These are phyloP conservation scores for Pemphredon lugubris DNA, from an alignment of 2,888 invertebrate species.

Conservation along the genomic window DNA sequence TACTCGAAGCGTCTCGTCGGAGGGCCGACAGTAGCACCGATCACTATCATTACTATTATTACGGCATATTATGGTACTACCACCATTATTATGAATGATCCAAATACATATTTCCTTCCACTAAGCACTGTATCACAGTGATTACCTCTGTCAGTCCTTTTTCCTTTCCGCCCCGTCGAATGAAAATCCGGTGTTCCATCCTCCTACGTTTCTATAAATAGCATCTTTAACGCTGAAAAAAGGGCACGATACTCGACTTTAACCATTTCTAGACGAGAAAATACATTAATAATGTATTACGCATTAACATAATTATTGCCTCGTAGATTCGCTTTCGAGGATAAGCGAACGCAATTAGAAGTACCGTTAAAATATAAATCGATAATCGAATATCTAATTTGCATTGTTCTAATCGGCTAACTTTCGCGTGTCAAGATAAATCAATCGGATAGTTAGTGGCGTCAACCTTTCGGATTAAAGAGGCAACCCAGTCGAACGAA, in stretches of 20 bases:
- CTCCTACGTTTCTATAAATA: too few species aligned
- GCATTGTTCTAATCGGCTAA: background rate
- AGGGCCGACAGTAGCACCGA: background rate
- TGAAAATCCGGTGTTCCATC: background rate
- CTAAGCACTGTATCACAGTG: background rate
- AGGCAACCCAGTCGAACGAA: constrained; percentile 15
- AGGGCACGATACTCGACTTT: too few species aligned
- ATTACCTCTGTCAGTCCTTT: background rate
- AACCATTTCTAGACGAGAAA: background rate
- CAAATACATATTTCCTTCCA: background rate
- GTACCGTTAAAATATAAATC: background rate
- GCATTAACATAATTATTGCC: background rate
- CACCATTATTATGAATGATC: background rate
- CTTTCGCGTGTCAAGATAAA: background rate
- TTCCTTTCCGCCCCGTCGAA: too few species aligned
- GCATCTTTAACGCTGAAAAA: too few species aligned
- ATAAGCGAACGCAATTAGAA: background rate
- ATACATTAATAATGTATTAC: background rate
- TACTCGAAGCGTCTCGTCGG: constrained; percentile 4
- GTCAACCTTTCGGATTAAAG: constrained; percentile 34
- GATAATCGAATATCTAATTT: background rate
- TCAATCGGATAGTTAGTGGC: too few species aligned
- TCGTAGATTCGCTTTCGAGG: background rate
- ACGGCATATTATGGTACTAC: background rate
- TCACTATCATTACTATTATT: constrained; percentile 5